Base-by-base conservation (phyloP, 2,888 invertebrate genomes). In the Limnephilus lunatus region DNA sequence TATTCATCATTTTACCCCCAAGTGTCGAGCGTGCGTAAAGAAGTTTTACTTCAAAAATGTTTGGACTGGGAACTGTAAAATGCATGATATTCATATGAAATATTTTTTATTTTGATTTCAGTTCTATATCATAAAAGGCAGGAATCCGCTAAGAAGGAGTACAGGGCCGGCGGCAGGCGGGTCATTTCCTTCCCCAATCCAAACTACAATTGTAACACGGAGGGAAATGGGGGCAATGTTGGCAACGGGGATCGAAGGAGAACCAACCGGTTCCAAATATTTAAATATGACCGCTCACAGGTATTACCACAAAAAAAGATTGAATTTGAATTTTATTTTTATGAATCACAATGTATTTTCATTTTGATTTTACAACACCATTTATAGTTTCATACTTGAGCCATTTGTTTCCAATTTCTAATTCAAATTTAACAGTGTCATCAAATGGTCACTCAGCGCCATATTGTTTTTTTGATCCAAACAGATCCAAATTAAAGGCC, bases 111-210 rank as follows among this genome's bases (percentile, higher is more conserved):
- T 68, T n/a, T 2, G 9, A 88, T 93, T 94, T 86, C 94, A 96
- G 96, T 95, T 91, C 94, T 96, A 14, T 95, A 96, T 48, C 95
- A 96, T 94, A 94, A 96, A 94, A 95, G 96, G 94, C 94, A 96
- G 94, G 94, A 95, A 95, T 94, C 94, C 94, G 94, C 95, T 93
- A 96, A 97, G 95, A 96, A 96, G 94, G 95, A 96, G 95, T 94
- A 96, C 95, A 95, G 96, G 93, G 96, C 96, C 11, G 96, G 96
- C 48, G 96, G 97, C 32, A 96, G 97, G 94, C 98, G 98, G 85
- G 98, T 98, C 35, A 96, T 98, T 94, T 98, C 98, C 0, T 99
- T 98, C 95, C 97, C 98, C 86, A 99, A 99, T 96, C 99, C 99
- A 5, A 98, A 98, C 95, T 99, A 99, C 95, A 97, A 97, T 94